Base-by-base conservation (phyloP, 2,113 vertebrate species). In the Gadus macrocephalus region DNA sequence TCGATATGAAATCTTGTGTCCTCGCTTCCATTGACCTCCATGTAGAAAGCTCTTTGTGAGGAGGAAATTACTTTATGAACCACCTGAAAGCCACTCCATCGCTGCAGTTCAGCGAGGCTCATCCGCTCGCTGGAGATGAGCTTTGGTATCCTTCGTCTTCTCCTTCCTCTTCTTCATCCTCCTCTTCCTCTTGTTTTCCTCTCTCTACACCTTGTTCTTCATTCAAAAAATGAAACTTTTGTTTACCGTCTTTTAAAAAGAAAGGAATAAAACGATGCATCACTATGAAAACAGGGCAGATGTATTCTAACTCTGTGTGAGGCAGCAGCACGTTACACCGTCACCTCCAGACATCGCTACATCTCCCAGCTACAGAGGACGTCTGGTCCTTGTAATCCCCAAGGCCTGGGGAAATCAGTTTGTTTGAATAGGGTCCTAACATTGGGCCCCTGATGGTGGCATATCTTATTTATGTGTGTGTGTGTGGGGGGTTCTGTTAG, bases 21-120 rank as follows among this genome's bases (percentile, higher is more conserved):
- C 89, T 91, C 88, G 89, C 80, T 70, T 86, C 81, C 53, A 63
- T 76, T 83, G 76, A 79, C 85, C 83, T 88, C 73, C 79, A 75
- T 83, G 85, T 87, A 87, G 89, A 90, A 90, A 86, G 88, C 84
- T 88, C 85, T 90, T 90, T 88, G 86, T 89, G 81, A 84, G 55
- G 6, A 79, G 83, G 74, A 91, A 90, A 88, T 89, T 88, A 87
- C 89, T 90, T 91, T 87, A 84, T 88, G 84, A 86, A 89, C 81
- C 78, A 35, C 74, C 73, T 89, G 84, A 89, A 90, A 89, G 80
- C 86, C 68, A 78, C 83, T 87, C 71, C 74, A 83, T 76, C 77
- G 74, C 74, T 88, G 83, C 68, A 80, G 16, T 67, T 66, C 73
- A 70, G 9, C 15, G 53, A 77, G 78, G 77, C 71, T 58, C 74